Percentiles rank a stretch among this genome's conserved stretches.
Evolutionary conservation across 2,888 invertebrate genomes (phyloP).

Genomic region (Zygaena filipendulae): DNA sequence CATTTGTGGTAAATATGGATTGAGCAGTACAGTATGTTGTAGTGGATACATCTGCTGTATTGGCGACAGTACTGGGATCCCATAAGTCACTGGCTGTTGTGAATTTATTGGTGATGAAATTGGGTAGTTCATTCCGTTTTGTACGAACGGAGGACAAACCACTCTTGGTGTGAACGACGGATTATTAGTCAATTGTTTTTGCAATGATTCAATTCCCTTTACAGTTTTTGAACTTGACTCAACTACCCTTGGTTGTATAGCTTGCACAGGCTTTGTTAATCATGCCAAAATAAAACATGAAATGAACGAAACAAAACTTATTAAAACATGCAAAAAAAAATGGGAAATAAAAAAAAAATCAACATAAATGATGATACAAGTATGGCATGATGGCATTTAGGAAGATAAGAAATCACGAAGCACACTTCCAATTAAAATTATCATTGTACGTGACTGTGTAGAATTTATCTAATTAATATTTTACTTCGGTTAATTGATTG

Average conservation of each 20-base stretch:
- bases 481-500: too few species aligned
- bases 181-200: slow-evolving; percentile 58
- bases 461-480: too few species aligned
- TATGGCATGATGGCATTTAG: slow-evolving; percentile 18
- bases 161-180: slow-evolving; percentile 59
- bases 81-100: slow-evolving; percentile 31
- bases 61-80: slow-evolving; percentile 49
- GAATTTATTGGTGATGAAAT: slow-evolving; percentile 28
- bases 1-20: slow-evolving; percentile 53
- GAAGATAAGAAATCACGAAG: slow-evolving; percentile 22
- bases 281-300: slow-evolving; percentile 55
- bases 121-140: slow-evolving; percentile 39
- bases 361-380: slow-evolving; percentile 17
- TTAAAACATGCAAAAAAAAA: slow-evolving; percentile 28
- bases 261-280: slow-evolving; percentile 66
- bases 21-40: slow-evolving; percentile 51
- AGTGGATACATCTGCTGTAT: slow-evolving; percentile 58
- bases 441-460: too few species aligned
- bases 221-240: slow-evolving; percentile 40
- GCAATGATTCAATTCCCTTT: slow-evolving; percentile 47
- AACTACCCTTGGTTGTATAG: slow-evolving; percentile 64
- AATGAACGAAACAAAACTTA: slow-evolving; percentile 40
- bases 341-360: slow-evolving; percentile 41
- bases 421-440: slow-evolving; percentile 3
- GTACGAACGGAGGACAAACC: slow-evolving; percentile 56